These are phyloP conservation scores for Apostichopus leukothele DNA, from an alignment of 53 echinoderm and acorn worm species.

Conservation along the genomic window DNA sequence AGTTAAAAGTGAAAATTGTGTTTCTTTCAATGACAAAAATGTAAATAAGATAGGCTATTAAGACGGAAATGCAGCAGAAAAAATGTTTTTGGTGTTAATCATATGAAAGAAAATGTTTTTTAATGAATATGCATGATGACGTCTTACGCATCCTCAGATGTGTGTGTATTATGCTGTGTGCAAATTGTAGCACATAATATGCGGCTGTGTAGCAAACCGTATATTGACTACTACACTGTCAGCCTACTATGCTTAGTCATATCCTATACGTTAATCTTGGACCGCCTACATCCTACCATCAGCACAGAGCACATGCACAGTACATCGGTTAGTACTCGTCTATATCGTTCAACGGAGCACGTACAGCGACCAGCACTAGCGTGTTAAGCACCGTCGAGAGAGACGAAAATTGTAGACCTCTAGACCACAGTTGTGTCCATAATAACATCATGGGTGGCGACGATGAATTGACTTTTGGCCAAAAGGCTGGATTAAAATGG, in stretches of 20 bases:
- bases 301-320: background rate
- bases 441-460: constrained; percentile 85
- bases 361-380: background rate
- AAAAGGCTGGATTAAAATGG: constrained; percentile 70
- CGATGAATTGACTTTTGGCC: constrained; percentile 75
- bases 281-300: background rate
- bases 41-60: too few species aligned
- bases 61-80: too few species aligned
- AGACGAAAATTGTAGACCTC: background rate
- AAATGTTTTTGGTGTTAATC: too few species aligned
- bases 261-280: background rate
- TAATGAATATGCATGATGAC: background rate
- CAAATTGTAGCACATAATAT: background rate
- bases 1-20: too few species aligned
- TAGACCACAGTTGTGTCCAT: background rate
- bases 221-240: background rate
- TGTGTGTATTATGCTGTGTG: background rate
- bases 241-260: background rate
- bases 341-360: too few species aligned
- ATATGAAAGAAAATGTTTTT: background rate
- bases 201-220: background rate
- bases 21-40: too few species aligned
- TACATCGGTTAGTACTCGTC: too few species aligned
- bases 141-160: background rate
- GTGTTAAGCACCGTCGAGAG: background rate